Evolutionary conservation across 2,797 vertebrate species (phyloP), one percentile per base, ranked within the genome.

Genomic region (Lindbergichthys nudifrons): DNA sequence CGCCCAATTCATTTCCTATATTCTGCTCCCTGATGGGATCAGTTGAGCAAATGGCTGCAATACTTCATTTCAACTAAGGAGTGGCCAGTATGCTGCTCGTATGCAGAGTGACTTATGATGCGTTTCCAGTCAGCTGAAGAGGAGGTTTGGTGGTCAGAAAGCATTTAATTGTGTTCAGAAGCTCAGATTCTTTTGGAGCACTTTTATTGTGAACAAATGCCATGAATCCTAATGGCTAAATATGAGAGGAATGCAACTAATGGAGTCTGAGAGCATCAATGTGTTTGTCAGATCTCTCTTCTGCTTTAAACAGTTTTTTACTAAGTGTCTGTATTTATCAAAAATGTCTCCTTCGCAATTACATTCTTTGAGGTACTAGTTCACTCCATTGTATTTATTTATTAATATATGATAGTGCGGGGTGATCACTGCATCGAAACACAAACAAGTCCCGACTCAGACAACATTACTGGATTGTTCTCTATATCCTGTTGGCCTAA

Each of bases 21-120:
- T 69, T 73, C 77, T 47, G 13, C 46, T 74, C 68, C 68, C 63
- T 13, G 60, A 83, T 80, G 87, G 88, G 58, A 82, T 83, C 78
- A 64, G 71, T 70, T 77, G 70, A 78, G 76, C 78, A 83, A 85
- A 85, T 77, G 68, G 69, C 75, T 76, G 63, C 74, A n/a, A 62
- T 79, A 15, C 76, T 67, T 85, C 64, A 80, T 79, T 76, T 80
- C 51, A 70, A 81, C 70, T 45, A 72, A 79, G 65, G 30, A 57
- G 75, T 36, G 32, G 63, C 18, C 63, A 46, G 26, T 12, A 12
- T 10, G 1, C 43, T 15, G 48, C 73, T 77, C 15, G 53, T 58
- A 64, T 73, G 56, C 65, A 63, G 52, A 78, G 57, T 9, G 67
- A 57, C 73, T 71, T 73, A 51, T 78, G 80, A 83, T 81, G 54